Evolutionary conservation across 2,113 vertebrate genomes (phyloP), one percentile per base, ranked within the genome.

Genomic region (Opisthocomus hoazin): DNA sequence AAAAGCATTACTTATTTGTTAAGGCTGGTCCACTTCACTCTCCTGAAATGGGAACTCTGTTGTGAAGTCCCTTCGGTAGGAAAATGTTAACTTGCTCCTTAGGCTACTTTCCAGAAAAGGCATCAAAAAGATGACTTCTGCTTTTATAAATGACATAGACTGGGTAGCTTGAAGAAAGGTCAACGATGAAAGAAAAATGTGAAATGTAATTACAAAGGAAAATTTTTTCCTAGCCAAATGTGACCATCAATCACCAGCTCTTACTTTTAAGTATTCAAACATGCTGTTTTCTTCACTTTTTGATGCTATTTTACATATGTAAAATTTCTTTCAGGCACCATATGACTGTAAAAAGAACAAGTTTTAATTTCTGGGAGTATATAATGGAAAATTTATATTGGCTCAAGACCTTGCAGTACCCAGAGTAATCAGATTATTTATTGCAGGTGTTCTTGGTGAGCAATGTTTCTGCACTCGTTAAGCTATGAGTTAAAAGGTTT

Each of bases 21-120:
- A 70, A 63, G 16, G 11, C 22, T 46, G 41, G 6, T 24, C 37
- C 17, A 34, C n/a, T 86, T 90, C 32, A 32, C 14, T 32, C 19
- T 60, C 37, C 29, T 66, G 66, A 41, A 76, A 6, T 57, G 1
- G 34, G n/a, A 83, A 6, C 18, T 82, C 27, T 73, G 32, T 48
- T 76, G 9, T 74, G 50, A 61, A 85, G 20, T 37, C 22, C 23
- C 12, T 79, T 56, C n/a, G 61, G 9, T 20, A 92, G 58, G 70
- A 94, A 94, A 94, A 91, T 58, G 41, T 93, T 93, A 93, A 79
- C 37, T 73, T 94, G 16, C 29, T 90, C 78, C 81, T 93, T 61
- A 75, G 77, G 65, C 70, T 76, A 22, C 70, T 73, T 93, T 84
- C 41, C 41, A 90, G 63, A 94, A 94, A 85, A 1, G 2, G 5